These are phyloP conservation scores for Sibirionetta formosa DNA, from an alignment of 2,797 vertebrate species.

Conservation along the genomic window DNA sequence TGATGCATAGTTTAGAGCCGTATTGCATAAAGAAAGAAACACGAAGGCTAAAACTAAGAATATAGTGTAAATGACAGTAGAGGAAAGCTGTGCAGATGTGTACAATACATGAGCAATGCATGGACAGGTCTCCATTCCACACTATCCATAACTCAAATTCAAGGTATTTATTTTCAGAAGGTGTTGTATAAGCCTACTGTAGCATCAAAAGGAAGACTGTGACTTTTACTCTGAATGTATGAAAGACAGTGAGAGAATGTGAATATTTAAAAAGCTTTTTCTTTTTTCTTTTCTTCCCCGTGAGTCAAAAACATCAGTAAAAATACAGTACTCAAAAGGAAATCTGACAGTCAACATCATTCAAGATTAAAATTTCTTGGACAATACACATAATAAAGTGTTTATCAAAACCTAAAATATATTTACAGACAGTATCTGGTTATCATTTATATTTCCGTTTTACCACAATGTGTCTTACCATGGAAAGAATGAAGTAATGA, in stretches of 20 bases:
- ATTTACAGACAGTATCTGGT: slow-evolving; percentile 25
- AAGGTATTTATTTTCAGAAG: not conserved
- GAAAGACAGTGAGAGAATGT: not conserved
- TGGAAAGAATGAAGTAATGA: slow-evolving; percentile 9
- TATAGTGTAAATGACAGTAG: not conserved
- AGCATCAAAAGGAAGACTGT: not conserved
- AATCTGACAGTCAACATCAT: not conserved
- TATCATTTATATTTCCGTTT: not conserved
- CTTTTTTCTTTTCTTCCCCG: not conserved
- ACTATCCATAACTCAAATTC: not conserved
- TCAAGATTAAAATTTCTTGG: not conserved
- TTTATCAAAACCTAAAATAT: not conserved
- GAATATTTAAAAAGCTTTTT: not conserved
- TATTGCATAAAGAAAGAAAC: not conserved
- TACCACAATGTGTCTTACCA: not conserved
- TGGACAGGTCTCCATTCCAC: not conserved
- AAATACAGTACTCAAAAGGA: not conserved
- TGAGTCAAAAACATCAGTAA: not conserved
- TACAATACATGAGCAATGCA: not conserved
- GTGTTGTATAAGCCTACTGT: rapidly evolving
- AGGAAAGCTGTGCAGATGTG: not conserved
- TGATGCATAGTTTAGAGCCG: not conserved
- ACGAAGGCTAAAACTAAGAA: not conserved
- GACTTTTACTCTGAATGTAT: not conserved
- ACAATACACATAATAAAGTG: not conserved